These are phyloP conservation scores for Calosoma granatense DNA, from an alignment of 1,140 invertebrate species.

Conservation along the genomic window DNA sequence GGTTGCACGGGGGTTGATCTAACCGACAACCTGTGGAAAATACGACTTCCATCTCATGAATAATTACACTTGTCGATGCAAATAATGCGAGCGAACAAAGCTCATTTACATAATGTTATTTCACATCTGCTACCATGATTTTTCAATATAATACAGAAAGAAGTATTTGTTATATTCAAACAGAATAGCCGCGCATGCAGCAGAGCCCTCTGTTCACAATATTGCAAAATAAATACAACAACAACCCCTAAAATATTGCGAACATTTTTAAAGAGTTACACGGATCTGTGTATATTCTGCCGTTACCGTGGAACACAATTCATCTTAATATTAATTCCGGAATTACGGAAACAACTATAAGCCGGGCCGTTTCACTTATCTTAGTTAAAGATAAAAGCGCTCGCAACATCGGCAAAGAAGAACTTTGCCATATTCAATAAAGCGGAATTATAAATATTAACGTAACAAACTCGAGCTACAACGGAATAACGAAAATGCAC, in stretches of 20 bases:
- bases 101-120: neutral
- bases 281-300: neutral
- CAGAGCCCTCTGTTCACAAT: no score
- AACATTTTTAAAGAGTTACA: neutral
- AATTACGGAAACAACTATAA: neutral
- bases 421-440: neutral
- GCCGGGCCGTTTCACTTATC: neutral
- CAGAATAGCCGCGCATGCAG: neutral
- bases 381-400: neutral
- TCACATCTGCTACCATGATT: neutral
- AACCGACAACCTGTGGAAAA: slow-evolving; percentile 1
- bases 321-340: neutral
- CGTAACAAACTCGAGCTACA: no score
- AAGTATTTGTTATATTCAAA: slow-evolving; percentile 5
- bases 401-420: neutral
- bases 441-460: neutral
- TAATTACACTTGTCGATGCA: slow-evolving; percentile 1
- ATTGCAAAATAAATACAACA: neutral
- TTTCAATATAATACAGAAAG: neutral
- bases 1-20: neutral
- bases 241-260: neutral
- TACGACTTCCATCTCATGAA: neutral
- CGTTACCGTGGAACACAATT: neutral
- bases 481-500: no score
- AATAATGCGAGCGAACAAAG: neutral